Percentiles rank a stretch among this genome's conserved stretches.
Evolutionary conservation across 2,888 invertebrate species (phyloP).

Genomic region (Perizoma affinitatum): DNA sequence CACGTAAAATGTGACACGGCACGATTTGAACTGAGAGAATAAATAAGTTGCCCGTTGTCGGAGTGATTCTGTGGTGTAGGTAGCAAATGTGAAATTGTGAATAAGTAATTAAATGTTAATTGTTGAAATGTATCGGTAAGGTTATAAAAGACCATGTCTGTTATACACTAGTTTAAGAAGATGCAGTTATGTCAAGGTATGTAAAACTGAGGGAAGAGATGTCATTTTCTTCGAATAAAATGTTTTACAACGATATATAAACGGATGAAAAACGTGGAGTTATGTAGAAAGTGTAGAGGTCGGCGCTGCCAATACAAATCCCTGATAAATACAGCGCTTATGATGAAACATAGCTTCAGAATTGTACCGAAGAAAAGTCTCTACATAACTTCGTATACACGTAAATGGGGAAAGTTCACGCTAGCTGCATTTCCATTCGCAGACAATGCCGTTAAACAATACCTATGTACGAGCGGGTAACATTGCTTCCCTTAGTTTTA

Average conservation of each 20-base stretch:
- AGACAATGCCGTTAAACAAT: constrained; percentile 37
- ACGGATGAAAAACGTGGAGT: constrained; percentile 7
- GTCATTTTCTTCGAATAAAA: constrained; percentile 44
- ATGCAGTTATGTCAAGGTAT: constrained; percentile 45
- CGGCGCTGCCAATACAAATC: constrained; percentile 27
- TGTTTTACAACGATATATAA: constrained; percentile 5
- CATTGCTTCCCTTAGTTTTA: constrained; percentile 60
- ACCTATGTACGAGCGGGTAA: constrained; percentile 22
- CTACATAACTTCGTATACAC: constrained; percentile 21
- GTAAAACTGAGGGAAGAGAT: constrained; percentile 60
- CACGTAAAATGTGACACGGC: constrained; percentile 47
- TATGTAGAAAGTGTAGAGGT: constrained; percentile 17
- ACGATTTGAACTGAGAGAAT: constrained; percentile 60
- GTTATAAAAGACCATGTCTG: constrained; percentile 67
- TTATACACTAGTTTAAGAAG: constrained; percentile 55
- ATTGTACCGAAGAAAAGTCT: constrained; percentile 18
- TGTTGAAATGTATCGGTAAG: constrained; percentile 71
- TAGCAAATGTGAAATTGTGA: constrained; percentile 77
- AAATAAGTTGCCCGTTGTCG: constrained; percentile 52
- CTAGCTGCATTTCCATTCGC: constrained; percentile 28
- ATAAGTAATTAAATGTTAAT: constrained; percentile 73
- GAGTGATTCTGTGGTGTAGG: constrained; percentile 65
- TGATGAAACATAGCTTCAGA: constrained; percentile 39
- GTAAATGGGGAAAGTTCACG: constrained; percentile 30
- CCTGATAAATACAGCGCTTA: constrained; percentile 24